Conservation (phyloP, 2,113 vertebrate genomes). For the Ochotona curzoniae region DNA sequence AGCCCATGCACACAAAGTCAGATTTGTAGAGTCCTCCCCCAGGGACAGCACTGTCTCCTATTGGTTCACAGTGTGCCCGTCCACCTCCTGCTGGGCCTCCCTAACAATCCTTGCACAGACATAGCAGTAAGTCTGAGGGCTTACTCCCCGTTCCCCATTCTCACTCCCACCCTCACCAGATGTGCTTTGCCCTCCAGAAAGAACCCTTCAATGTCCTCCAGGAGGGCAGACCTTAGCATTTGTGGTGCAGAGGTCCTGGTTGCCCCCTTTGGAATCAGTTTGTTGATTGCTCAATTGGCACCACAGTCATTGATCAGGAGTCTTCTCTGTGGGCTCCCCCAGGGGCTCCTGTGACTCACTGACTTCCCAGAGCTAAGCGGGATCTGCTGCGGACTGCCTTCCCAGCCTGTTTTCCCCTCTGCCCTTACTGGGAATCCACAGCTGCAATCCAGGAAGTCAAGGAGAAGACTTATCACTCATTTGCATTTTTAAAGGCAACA, state of each 20-base stretch:
- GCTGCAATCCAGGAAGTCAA: slow-evolving; percentile 43
- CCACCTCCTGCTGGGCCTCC: background rate
- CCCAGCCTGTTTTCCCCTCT: slow-evolving; percentile 33
- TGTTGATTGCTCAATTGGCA: background rate
- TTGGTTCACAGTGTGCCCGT: background rate
- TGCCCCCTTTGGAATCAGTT: background rate
- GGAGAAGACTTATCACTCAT: background rate
- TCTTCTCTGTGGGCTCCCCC: background rate
- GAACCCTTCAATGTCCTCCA: background rate
- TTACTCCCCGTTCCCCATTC: background rate
- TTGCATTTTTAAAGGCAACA: slow-evolving; percentile 18
- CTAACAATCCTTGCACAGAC: no score
- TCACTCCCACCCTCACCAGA: background rate
- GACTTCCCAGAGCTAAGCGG: slow-evolving; percentile 40
- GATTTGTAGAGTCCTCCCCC: background rate
- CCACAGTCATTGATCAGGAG: background rate
- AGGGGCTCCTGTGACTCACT: slow-evolving; percentile 57
- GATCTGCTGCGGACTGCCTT: background rate
- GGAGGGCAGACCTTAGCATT: background rate
- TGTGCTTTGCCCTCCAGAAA: background rate
- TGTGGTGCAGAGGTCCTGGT: background rate
- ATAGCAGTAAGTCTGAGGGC: background rate
- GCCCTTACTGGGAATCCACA: background rate
- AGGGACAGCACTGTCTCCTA: background rate
- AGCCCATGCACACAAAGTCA: background rate